Evolutionary conservation across 2,888 invertebrate genomes (phyloP), one percentile per base, ranked within the genome.

Genomic region (Gasteruption jaculator): DNA sequence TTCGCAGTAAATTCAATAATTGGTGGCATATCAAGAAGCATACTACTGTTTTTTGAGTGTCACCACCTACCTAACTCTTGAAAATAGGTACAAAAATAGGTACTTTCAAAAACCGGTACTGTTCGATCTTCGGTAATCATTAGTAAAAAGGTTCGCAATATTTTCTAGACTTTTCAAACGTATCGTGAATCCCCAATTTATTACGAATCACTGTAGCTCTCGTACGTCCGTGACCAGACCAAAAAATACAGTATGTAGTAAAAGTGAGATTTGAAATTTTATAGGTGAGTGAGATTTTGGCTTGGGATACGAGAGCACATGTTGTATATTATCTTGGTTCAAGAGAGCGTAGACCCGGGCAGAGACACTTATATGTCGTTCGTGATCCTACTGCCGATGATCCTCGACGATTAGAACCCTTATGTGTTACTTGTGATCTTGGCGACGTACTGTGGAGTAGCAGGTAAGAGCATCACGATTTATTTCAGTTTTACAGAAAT

Each of bases 301-400:
- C 85, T 30, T 91, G 91, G 91, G 90, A 91, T 74, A 85, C 85
- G 57, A 77, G 77, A 52, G 85, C 85, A 67, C 86, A 89, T 73
- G 77, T 85, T 61, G 88, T 91, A 72, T 90, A 82, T 46, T 71
- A 71, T 61, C 67, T 82, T 71, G 87, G 89, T 50, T 87, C 88
- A 46, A 86, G 88, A 61, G 88, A 89, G 55, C 81, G 83, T 52
- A 81, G 80, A 60, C 89, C 93, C 12, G 88, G 91, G 4, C 90
- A 91, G 70, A 79, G 83, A 57, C 94, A 94, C 74, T 78, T 94
- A 46, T 94, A 89, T 73, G 86, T 90, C 40, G 86, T 91, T 35
- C 79, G 82, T 48, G 89, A 89, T 71, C 84, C 87, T 27, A 75
- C 80, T 46, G 79, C 80, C 45, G 83, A 86, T 48, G 81, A 81